Percentiles rank a stretch among this genome's conserved stretches.
phyloP scores from a whole-genome alignment of 2,888 invertebrate species.

The Cataglyphis rosenhaueri region DNA sequence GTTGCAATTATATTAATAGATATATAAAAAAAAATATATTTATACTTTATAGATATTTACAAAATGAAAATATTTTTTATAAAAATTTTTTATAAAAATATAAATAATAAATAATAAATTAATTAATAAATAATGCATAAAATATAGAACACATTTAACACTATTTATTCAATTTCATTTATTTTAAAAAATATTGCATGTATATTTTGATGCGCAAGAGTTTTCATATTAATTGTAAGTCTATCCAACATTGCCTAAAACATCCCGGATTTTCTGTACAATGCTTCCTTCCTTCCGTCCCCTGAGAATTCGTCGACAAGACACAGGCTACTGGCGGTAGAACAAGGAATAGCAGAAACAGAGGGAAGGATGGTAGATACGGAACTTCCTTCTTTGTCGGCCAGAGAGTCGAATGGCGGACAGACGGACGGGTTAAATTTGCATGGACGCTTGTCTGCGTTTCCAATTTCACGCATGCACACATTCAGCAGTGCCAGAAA shows the following conservation, averaged over 20 bases:
- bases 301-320: constrained; percentile 37
- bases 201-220: background rate
- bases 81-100: no score
- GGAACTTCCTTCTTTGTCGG: constrained; percentile 79
- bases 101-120: background rate
- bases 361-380: constrained; percentile 61
- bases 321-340: constrained; percentile 20
- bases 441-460: constrained; percentile 83
- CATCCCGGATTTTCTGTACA: constrained; percentile 19
- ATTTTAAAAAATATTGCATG: constrained; percentile 22
- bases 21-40: background rate
- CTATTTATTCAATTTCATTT: constrained; percentile 5
- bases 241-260: constrained; percentile 35
- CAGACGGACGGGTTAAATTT: constrained; percentile 81
- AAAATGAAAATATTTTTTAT: constrained; percentile 1
- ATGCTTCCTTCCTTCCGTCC: constrained; percentile 10
- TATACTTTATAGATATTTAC: constrained; percentile 10
- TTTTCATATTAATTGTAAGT: constrained; percentile 34
- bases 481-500: constrained; percentile 73
- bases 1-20: background rate
- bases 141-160: constrained; percentile 15
- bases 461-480: constrained; percentile 84
- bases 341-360: constrained; percentile 17
- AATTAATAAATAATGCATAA: background rate
- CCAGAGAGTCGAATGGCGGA: constrained; percentile 74